phyloP scores from a whole-genome alignment of 2,797 vertebrate genomes.

The Apogon talboti region DNA sequence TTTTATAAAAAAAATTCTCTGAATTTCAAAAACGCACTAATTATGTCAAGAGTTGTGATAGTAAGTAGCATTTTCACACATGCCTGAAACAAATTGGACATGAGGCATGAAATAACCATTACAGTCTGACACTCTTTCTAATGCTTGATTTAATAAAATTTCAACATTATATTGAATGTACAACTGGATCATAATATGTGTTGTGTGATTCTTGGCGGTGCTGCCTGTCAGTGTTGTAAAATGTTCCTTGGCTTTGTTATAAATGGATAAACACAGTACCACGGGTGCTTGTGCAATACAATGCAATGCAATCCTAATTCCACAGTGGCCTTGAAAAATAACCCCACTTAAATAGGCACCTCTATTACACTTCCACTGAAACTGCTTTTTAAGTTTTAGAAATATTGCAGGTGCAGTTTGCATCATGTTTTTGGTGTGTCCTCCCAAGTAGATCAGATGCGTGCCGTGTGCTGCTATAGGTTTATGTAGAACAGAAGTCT shows the following conservation, averaged over 20 bases:
- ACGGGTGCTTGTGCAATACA: conserved; percentile 10
- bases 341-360: conserved; percentile 10
- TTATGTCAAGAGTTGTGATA: too few species aligned
- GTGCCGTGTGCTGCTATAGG: conserved; percentile 21
- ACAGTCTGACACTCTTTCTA: too few species aligned
- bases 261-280: conserved; percentile 13
- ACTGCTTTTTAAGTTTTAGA: neutral
- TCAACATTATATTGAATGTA: too few species aligned
- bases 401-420: conserved; percentile 1
- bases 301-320: neutral
- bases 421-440: neutral
- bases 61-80: too few species aligned
- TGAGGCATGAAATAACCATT: too few species aligned
- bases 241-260: neutral
- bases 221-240: neutral
- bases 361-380: neutral
- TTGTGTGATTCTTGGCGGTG: too few species aligned
- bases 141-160: too few species aligned
- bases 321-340: conserved; percentile 4
- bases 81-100: too few species aligned
- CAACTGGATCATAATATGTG: too few species aligned
- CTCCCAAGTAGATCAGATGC: neutral
- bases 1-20: too few species aligned
- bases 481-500: conserved; percentile 21
- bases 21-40: too few species aligned